Evolutionary conservation across 2,113 vertebrate genomes (phyloP).

Genomic region (Plecturocebus donacophilus): DNA sequence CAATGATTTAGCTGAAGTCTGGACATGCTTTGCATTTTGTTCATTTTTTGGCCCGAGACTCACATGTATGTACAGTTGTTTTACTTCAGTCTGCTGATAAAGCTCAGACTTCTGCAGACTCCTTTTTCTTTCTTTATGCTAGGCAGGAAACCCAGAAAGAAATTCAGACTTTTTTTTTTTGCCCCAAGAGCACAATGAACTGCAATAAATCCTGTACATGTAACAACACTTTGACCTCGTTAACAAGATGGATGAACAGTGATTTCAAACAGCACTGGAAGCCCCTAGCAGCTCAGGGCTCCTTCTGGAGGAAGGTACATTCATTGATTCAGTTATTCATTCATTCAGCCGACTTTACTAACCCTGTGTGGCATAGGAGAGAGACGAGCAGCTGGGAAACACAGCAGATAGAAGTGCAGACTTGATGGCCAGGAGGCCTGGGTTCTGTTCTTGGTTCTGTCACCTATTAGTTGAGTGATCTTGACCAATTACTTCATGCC

Average conservation of each 20-base stretch:
- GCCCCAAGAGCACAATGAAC: constrained; percentile 31
- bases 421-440: accelerated
- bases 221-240: not conserved
- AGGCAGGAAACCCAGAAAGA: constrained; percentile 52
- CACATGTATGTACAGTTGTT: constrained; percentile 57
- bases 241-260: constrained; percentile 19
- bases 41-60: constrained; percentile 61
- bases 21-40: constrained; percentile 51
- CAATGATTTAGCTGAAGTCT: constrained; percentile 44
- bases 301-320: not conserved
- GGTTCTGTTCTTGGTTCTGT: not conserved
- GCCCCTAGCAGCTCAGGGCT: not conserved
- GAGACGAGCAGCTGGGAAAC: accelerated
- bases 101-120: constrained; percentile 41
- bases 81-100: constrained; percentile 75
- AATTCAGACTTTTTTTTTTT: not conserved
- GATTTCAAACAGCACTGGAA: not conserved
- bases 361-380: not conserved
- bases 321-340: not conserved
- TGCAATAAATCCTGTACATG: constrained; percentile 46
- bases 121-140: constrained; percentile 49
- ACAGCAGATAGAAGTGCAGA: accelerated
- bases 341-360: not conserved
- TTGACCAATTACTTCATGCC: not conserved
- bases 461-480: not conserved